Evolutionary conservation across 2,797 vertebrate genomes (phyloP).

Genomic region (Rhinogobio ventralis): DNA sequence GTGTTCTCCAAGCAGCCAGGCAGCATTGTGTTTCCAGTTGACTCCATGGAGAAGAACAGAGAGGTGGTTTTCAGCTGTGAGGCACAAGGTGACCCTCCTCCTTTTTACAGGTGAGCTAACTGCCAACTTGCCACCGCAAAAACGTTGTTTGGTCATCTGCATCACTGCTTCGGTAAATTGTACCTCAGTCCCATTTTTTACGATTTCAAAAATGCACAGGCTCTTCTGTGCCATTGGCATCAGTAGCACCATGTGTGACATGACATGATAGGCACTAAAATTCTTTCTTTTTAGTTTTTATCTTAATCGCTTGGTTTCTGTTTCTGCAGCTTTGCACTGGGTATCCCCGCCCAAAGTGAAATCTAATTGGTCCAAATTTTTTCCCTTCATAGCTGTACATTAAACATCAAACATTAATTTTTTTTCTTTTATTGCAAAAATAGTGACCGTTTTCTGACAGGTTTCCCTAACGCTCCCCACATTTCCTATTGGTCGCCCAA

Average conservation of each 20-base stretch:
- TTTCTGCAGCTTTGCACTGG: not conserved
- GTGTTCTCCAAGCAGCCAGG: constrained; percentile 92
- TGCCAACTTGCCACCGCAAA: constrained; percentile 11
- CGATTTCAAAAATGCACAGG: not conserved
- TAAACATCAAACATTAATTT: not conserved
- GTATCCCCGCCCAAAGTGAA: not conserved
- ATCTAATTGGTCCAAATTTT: not conserved
- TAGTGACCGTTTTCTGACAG: not conserved
- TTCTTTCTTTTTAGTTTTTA: not conserved
- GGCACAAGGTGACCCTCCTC: constrained; percentile 88
- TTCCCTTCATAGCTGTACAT: not conserved
- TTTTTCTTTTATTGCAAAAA: not conserved
- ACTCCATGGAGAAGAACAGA: constrained; percentile 88
- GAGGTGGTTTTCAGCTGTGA: constrained; percentile 94
- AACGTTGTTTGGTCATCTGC: constrained; percentile 18
- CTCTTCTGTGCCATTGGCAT: constrained; percentile 11
- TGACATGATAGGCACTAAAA: not conserved
- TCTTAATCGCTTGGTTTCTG: not conserved
- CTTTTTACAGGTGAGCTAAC: constrained; percentile 83
- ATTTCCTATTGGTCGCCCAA: not conserved
- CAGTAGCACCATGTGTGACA: not conserved
- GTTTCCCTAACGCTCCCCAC: not conserved
- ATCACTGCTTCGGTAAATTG: constrained; percentile 34
- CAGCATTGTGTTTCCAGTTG: constrained; percentile 90
- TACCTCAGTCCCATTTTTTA: constrained; percentile 9